phyloP scores from a whole-genome alignment of 2,888 invertebrate species.

The Melanchra persicariae region DNA sequence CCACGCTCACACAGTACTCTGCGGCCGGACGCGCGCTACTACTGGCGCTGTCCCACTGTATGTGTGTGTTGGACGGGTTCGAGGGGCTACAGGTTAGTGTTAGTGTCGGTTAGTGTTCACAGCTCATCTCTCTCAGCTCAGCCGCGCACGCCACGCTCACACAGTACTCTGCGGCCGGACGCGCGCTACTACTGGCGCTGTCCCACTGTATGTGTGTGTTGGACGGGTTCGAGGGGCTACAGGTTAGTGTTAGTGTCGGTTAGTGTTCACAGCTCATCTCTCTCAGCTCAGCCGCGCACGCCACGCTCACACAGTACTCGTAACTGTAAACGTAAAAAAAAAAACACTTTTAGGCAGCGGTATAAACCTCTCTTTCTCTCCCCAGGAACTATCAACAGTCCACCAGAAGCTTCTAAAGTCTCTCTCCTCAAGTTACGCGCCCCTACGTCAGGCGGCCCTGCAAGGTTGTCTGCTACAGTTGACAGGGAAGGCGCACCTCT shows the following conservation, averaged over 20 bases:
- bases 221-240: conserved; percentile 71
- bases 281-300: not conserved
- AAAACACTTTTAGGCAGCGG: too few species aligned
- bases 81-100: conserved; percentile 69
- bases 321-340: too few species aligned
- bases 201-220: conserved; percentile 76
- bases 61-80: conserved; percentile 76
- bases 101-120: not conserved
- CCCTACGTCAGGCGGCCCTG: conserved; percentile 84
- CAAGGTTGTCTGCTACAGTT: conserved; percentile 86
- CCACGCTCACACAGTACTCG: conserved; percentile 15
- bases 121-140: conserved; percentile 7
- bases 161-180: conserved; percentile 73
- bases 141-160: conserved; percentile 56
- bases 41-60: conserved; percentile 76
- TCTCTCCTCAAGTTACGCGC: conserved; percentile 83
- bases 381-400: conserved; percentile 82
- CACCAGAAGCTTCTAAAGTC: conserved; percentile 86
- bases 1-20: conserved; percentile 72
- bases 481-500: conserved; percentile 66
- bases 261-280: conserved; percentile 11
- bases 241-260: conserved; percentile 55
- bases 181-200: conserved; percentile 78
- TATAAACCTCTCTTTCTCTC: not conserved
- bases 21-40: conserved; percentile 75